Evolutionary conservation across 2,797 vertebrate species (phyloP), one percentile per base, ranked within the genome.

Genomic region (Mareca penelope): DNA sequence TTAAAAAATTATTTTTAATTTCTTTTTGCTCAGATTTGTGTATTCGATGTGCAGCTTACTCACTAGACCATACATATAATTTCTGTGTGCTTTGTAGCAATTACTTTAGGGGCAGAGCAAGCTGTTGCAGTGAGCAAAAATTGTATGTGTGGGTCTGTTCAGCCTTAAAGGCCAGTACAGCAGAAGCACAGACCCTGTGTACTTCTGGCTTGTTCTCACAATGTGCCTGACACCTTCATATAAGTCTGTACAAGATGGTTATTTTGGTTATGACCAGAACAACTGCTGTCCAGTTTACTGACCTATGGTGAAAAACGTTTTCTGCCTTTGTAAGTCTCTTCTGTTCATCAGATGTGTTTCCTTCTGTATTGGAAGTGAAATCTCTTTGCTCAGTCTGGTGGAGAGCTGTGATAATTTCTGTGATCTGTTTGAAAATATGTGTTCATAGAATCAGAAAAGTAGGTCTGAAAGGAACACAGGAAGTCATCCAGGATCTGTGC

Each of bases 101-200:
- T 86, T 92, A 13, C 37, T 85, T 52, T 28, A 42, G 50, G 29
- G 40, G 15, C 48, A 44, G 11, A 53, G 14, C 18, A 80, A 78
- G 28, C 48, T 64, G 31, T 35, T 71, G 29, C 35, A 9, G 4
- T 29, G 60, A 78, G 31, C 14, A 78, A 39, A 77, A 56, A 18
- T 77, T 57, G 10, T 0, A 0, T n/a, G 23, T 29, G 23, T 0
- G 1, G 10, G 5, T 71, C 35, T 85, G 26, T 73, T 89, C 9
- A 78, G 35, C 37, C 61, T 15, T 33, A 28, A 52, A 31, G 46
- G 57, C 12, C 42, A 63, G 26, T 3, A 59, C 39, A 60, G 56
- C 48, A 67, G 65, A 71, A 80, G 8, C n/a, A 57, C 2, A 4
- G 44, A 68, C 31, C 13, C 7, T 37, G 40, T 29, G 19, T 85